A percentile compares a stretch with the other conserved stretches of the same genome.
phyloP scores from a whole-genome alignment of 2,797 vertebrate genomes.

The Toxotes lorentzi region DNA sequence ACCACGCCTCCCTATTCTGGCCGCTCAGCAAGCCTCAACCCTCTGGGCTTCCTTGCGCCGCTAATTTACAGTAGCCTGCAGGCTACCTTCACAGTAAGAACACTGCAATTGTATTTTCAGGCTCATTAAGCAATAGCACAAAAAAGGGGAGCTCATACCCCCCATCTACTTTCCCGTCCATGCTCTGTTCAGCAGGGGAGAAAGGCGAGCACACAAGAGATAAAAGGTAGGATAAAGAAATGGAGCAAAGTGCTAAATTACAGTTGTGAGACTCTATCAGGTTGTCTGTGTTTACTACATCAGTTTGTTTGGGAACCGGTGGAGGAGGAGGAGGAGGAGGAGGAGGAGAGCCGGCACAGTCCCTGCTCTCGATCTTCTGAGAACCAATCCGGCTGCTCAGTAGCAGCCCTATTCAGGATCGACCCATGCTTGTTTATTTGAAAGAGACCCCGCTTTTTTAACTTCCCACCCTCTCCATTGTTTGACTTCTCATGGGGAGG shows the following conservation, averaged over 20 bases:
- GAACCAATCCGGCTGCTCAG: constrained; percentile 81
- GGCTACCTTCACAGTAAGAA: constrained; percentile 87
- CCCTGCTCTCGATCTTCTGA: constrained; percentile 70
- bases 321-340: constrained; percentile 38
- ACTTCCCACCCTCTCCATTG: constrained; percentile 84
- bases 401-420: constrained; percentile 73
- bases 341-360: constrained; percentile 61
- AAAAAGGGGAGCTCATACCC: constrained; percentile 67
- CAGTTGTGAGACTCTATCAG: constrained; percentile 60
- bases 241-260: constrained; percentile 62
- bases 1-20: constrained; percentile 76
- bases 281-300: constrained; percentile 72
- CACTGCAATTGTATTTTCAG: constrained; percentile 90
- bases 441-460: constrained; percentile 84
- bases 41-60: constrained; percentile 84
- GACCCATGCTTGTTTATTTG: constrained; percentile 87
- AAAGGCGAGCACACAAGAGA: constrained; percentile 38
- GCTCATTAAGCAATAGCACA: constrained; percentile 87
- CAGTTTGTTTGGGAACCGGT: constrained; percentile 57
- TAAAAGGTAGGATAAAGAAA: constrained; percentile 63
- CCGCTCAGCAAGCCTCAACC: constrained; percentile 84
- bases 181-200: constrained; percentile 51
- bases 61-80: constrained; percentile 87
- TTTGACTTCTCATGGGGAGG: constrained; percentile 83
- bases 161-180: constrained; percentile 73